Base-by-base conservation (phyloP, 2,888 invertebrate species). In the Lamproptera curius region DNA sequence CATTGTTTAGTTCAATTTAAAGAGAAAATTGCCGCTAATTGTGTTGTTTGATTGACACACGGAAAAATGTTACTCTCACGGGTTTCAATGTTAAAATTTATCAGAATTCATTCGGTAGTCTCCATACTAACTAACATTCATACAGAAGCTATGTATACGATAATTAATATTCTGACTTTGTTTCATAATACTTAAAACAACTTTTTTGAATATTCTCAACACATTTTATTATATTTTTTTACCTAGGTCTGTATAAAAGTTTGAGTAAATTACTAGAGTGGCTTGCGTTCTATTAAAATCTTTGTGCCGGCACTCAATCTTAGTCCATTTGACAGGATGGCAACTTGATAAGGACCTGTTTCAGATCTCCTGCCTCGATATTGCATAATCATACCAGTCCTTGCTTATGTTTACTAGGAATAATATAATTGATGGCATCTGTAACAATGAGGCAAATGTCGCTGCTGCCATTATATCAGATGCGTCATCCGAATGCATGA, bases 301-400 rank as follows among this genome's bases (percentile, higher is more conserved):
- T 35, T 10, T 43, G 15, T 34, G 28, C 39, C 50, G 51, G 52
- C 55, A 57, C 59, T 61, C 66, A 50, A 59, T 62, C 62, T 59
- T 62, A 58, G 52, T 62, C 58, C 37, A 46, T 48, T 38, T 59
- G 63, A 62, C 63, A 59, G 56, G 52, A 51, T 46, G 52, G 52
- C 54, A 53, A 26, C 51, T 46, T 58, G 61, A 63, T 63, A 58
- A 59, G 42, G 51, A 51, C 57, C 58, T 55, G 57, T 56, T 57
- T 56, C 43, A 38, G 61, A 61, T 61, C 41, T 15, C 35, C 43
- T 26, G 44, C 36, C 15, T 46, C 51, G 61, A 61, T 58, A 56
- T 49, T 45, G 52, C 55, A 55, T 54, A 58, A 56, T 54, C 56
- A 54, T 52, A 53, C 53, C 39, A 14, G 43, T 40, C 49, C 49